Percentiles rank a stretch among this genome's conserved stretches.
Evolutionary conservation across 2,888 invertebrate species (phyloP).

Genomic region (Luperina testacea): DNA sequence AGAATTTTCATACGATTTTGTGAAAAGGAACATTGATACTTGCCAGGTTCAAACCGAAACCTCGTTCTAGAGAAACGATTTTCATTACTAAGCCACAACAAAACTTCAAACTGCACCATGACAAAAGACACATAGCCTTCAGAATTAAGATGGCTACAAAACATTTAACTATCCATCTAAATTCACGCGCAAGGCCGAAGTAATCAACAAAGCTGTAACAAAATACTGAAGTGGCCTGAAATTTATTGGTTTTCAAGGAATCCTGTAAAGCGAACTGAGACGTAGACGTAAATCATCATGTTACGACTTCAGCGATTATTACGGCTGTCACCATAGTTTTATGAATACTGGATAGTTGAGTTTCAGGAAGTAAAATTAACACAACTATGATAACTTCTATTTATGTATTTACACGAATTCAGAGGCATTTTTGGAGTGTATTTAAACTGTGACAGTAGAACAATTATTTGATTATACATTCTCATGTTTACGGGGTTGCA

Average conservation of each 20-base stretch:
- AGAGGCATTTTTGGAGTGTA: background rate
- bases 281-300: slow-evolving; percentile 52
- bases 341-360: slow-evolving; percentile 21
- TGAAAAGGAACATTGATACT: background rate
- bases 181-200: slow-evolving; percentile 51
- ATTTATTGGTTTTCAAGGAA: slow-evolving; percentile 60
- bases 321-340: slow-evolving; percentile 47
- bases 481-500: background rate
- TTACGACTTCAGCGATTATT: slow-evolving; percentile 49
- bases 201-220: slow-evolving; percentile 55
- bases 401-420: slow-evolving; percentile 1
- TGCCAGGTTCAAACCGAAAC: background rate
- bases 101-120: background rate
- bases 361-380: slow-evolving; percentile 41
- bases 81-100: background rate
- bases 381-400: slow-evolving; percentile 18
- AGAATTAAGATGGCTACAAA: slow-evolving; percentile 14
- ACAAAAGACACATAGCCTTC: slow-evolving; percentile 1
- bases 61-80: background rate
- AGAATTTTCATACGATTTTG: background rate
- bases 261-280: slow-evolving; percentile 50
- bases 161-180: slow-evolving; percentile 37
- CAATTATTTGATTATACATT: background rate
- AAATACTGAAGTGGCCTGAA: slow-evolving; percentile 46
- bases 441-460: background rate